A percentile compares a stretch with the other conserved stretches of the same genome.
Evolutionary conservation across 2,888 invertebrate species (phyloP).

Genomic region (Steinernema carpocapsae): DNA sequence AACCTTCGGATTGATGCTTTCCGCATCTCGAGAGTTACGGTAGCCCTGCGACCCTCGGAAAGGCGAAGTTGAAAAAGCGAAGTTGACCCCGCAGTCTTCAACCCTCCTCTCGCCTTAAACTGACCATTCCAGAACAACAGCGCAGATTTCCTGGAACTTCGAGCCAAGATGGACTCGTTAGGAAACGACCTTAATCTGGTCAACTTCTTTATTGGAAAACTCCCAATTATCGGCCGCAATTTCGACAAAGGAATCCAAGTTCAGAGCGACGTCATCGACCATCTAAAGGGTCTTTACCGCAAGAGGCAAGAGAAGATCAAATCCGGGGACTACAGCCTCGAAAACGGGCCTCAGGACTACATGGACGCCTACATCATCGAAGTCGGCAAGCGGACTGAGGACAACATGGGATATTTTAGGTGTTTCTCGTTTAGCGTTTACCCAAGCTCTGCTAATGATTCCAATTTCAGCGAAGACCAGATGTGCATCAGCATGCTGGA

Average conservation of each 20-base stretch:
- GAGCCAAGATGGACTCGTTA: conserved; percentile 11
- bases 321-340: conserved; percentile 5
- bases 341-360: conserved; percentile 16
- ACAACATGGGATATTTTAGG: conserved; percentile 20
- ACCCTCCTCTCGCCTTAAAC: too few species aligned
- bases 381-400: not conserved
- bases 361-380: conserved; percentile 13
- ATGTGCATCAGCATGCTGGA: conserved; percentile 10
- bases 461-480: not conserved
- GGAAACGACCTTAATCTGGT: not conserved
- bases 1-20: too few species aligned
- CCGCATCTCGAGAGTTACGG: too few species aligned
- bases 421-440: too few species aligned
- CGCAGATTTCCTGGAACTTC: not conserved
- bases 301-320: not conserved
- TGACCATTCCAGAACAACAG: conserved; percentile 24
- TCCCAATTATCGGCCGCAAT: not conserved
- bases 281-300: not conserved
- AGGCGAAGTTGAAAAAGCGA: too few species aligned
- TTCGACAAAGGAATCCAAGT: not conserved
- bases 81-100: too few species aligned
- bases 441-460: too few species aligned
- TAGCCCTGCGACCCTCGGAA: too few species aligned
- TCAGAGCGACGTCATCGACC: not conserved
- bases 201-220: conserved; percentile 1